Conservation (phyloP, 1,140 invertebrate species). For the Propsilocerus akamusi region DNA sequence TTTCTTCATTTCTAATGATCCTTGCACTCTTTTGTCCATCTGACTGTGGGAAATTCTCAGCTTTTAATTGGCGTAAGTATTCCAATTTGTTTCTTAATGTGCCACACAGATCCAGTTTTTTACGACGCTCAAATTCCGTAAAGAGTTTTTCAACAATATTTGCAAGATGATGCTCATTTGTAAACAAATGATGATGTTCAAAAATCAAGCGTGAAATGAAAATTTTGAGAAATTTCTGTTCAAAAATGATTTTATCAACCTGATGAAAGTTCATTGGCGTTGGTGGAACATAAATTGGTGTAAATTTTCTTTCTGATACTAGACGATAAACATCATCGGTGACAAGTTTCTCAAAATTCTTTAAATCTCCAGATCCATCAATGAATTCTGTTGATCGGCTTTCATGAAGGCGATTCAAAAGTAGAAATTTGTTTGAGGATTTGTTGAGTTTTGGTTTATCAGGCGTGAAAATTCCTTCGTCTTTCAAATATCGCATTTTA, state of each 20-base stretch:
- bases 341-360: background rate
- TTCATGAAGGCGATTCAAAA: background rate
- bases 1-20: conserved; percentile 5
- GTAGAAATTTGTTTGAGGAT: background rate
- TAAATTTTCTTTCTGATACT: conserved; percentile 11
- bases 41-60: conserved; percentile 10
- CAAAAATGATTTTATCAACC: conserved; percentile 11
- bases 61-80: conserved; percentile 16
- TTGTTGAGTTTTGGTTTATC: background rate
- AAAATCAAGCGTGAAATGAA: conserved; percentile 22
- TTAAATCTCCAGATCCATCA: background rate
- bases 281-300: conserved; percentile 14
- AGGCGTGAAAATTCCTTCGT: background rate
- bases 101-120: conserved; percentile 11
- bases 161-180: conserved; percentile 23
- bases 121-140: conserved; percentile 17
- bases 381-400: background rate
- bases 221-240: conserved; percentile 21
- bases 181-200: conserved; percentile 21
- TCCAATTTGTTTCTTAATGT: conserved; percentile 20
- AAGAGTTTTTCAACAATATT: conserved; percentile 19
- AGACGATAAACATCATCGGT: background rate
- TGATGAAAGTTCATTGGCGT: background rate
- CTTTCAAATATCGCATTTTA: background rate
- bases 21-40: conserved; percentile 6